phyloP scores from a whole-genome alignment of 2,888 invertebrate species.

The Scotopteryx bipunctaria region DNA sequence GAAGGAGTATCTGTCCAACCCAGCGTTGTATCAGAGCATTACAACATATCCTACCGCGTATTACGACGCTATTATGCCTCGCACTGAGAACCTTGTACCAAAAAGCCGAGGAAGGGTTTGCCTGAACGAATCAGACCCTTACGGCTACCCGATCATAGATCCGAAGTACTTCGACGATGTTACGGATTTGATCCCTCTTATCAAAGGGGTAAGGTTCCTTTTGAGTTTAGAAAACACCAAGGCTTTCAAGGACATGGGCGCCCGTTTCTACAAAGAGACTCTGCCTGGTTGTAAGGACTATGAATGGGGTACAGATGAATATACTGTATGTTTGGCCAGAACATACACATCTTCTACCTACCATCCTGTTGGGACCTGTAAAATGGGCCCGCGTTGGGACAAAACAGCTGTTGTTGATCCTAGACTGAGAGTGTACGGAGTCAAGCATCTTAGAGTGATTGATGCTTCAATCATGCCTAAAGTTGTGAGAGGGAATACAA shows the following conservation, averaged over 20 bases:
- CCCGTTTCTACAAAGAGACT: slow-evolving; percentile 76
- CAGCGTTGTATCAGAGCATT: slow-evolving; percentile 48
- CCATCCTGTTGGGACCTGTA: slow-evolving; percentile 67
- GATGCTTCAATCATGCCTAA: slow-evolving; percentile 92
- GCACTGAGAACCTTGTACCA: slow-evolving; percentile 83
- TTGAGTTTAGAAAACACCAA: slow-evolving; percentile 81
- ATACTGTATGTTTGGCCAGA: slow-evolving; percentile 85
- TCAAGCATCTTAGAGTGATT: slow-evolving; percentile 84
- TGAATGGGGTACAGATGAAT: slow-evolving; percentile 84
- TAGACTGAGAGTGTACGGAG: slow-evolving; percentile 85
- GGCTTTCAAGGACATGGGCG: slow-evolving; percentile 81
- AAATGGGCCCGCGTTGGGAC: slow-evolving; percentile 82
- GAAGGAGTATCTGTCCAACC: slow-evolving; percentile 79
- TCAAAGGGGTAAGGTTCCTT: slow-evolving; percentile 84
- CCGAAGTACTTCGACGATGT: slow-evolving; percentile 85
- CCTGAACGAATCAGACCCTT: slow-evolving; percentile 86
- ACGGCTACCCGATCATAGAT: slow-evolving; percentile 86
- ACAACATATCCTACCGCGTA: slow-evolving; percentile 79
- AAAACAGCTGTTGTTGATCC: slow-evolving; percentile 86
- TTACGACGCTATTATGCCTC: slow-evolving; percentile 82
- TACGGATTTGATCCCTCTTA: slow-evolving; percentile 82
- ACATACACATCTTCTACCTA: slow-evolving; percentile 82
- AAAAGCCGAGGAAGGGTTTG: slow-evolving; percentile 83
- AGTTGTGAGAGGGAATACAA: slow-evolving; percentile 90
- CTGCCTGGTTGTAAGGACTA: slow-evolving; percentile 83